phyloP scores from a whole-genome alignment of 2,888 invertebrate genomes.

The Geophilus truncorum region DNA sequence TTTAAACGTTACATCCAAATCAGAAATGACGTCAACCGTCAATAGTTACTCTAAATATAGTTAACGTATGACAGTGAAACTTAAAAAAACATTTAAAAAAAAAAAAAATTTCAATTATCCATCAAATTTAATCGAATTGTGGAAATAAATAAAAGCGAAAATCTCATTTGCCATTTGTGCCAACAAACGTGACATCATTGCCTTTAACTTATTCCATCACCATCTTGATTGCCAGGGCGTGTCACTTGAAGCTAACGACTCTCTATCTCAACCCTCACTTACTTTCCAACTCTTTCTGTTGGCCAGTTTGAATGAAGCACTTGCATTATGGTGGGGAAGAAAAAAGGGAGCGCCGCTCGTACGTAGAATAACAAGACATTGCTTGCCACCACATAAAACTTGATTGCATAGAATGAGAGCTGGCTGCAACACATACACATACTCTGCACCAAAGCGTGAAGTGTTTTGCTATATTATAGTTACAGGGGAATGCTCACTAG shows the following conservation, averaged over 20 bases:
- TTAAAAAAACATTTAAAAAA: too few species aligned
- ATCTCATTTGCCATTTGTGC: background rate
- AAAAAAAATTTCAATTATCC: too few species aligned
- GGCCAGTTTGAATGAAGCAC: background rate
- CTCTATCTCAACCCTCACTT: background rate
- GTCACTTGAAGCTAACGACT: background rate
- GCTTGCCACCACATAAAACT: background rate
- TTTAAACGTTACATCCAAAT: too few species aligned
- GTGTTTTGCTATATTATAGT: background rate
- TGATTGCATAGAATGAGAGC: background rate
- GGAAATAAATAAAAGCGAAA: too few species aligned
- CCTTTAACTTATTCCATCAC: background rate
- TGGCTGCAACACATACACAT: background rate
- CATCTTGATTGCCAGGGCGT: background rate
- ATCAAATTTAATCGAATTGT: too few species aligned
- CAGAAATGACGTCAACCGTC: too few species aligned
- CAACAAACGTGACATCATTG: background rate
- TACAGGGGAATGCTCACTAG: background rate
- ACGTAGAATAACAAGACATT: background rate
- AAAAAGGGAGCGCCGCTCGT: background rate
- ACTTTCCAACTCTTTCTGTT: background rate
- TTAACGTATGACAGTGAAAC: too few species aligned
- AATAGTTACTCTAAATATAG: too few species aligned
- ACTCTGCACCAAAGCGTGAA: background rate
- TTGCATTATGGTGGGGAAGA: background rate